A percentile compares a stretch with the other conserved stretches of the same genome.
Evolutionary conservation across 2,888 invertebrate genomes (phyloP).

Genomic region (Chrysotoxum bicinctum): DNA sequence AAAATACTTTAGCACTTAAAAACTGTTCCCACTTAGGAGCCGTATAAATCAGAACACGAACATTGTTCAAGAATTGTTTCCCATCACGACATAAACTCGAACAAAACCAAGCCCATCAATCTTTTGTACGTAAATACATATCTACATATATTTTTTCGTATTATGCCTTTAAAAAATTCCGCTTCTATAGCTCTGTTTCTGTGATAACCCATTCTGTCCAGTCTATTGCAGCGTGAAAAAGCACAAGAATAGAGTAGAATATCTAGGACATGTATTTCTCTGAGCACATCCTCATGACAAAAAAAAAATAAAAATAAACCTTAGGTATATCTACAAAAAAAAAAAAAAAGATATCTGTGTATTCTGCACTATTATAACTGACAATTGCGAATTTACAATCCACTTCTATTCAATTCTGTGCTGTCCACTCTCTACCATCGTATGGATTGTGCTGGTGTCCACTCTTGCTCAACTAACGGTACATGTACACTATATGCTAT

Average conservation of each 20-base stretch:
- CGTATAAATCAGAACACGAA: conserved; percentile 36
- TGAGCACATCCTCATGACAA: conserved; percentile 41
- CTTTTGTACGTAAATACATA: background rate
- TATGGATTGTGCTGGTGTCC: conserved; percentile 14
- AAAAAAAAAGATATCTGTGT: conserved; percentile 34
- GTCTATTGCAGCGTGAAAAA: conserved; percentile 39
- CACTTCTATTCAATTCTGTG: conserved; percentile 29
- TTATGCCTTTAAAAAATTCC: background rate
- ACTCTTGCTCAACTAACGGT: conserved; percentile 32
- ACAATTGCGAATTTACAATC: conserved; percentile 65
- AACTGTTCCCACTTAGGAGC: background rate
- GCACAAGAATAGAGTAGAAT: conserved; percentile 38
- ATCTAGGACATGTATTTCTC: conserved; percentile 57
- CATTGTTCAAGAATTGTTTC: conserved; percentile 41
- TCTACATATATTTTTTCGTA: background rate
- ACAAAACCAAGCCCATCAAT: conserved; percentile 37
- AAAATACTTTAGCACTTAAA: background rate
- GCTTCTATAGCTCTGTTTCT: conserved; percentile 34
- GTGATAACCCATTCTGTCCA: conserved; percentile 16
- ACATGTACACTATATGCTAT: conserved; percentile 26
- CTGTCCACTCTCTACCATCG: background rate
- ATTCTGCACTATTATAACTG: conserved; percentile 55
- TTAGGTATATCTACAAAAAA: background rate
- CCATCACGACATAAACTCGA: conserved; percentile 44
- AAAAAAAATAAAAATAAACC: conserved; percentile 3